Evolutionary conservation across 2,797 vertebrate genomes (phyloP), one percentile per base, ranked within the genome.

Genomic region (Valencia hispanica): DNA sequence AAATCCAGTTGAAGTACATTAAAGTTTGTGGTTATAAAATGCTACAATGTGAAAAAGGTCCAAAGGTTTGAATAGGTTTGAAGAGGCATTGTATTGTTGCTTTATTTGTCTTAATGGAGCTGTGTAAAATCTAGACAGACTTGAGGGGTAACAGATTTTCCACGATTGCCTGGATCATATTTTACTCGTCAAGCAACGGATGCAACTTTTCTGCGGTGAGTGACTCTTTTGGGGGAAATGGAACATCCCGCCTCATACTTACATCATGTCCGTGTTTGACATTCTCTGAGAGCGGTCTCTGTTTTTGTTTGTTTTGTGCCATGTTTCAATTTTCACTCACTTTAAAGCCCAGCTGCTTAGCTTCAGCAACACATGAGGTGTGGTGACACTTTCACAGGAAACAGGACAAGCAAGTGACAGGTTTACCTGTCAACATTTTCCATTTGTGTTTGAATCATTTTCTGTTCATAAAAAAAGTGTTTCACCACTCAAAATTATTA

Each of bases 271-370:
- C 18, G 47, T 18, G 9, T 71, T 68, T 78, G 47, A 69, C 61
- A 69, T 74, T 80, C 80, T 66, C 71, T 48, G 32, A 14, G 41
- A 82, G 34, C 74, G 51, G 36, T 6, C 15, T 65, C 25, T 73
- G 30, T 47, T 55, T 65, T 63, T 65, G 65, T 66, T 45, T 59
- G 39, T 48, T 53, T 43, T 43, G 39, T 18, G 22, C 45, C 15
- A 34, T 59, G 79, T 72, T 74, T 79, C 48, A 61, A 43, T 86
- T 77, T 81, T 32, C 74, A 34, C 14, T 36, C 32, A 41, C 68
- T 65, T 47, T 43, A 61, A 81, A 39, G 74, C 72, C 39, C 75
- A 0, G 73, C 77, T 84, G 79, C 79, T 84, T 73, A 43, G 51
- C 72, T 79, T 71, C 65, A 59, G 47, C 27, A 59, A 74, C 75